phyloP scores from a whole-genome alignment of 2,888 invertebrate genomes.

The Sinelater perroti region DNA sequence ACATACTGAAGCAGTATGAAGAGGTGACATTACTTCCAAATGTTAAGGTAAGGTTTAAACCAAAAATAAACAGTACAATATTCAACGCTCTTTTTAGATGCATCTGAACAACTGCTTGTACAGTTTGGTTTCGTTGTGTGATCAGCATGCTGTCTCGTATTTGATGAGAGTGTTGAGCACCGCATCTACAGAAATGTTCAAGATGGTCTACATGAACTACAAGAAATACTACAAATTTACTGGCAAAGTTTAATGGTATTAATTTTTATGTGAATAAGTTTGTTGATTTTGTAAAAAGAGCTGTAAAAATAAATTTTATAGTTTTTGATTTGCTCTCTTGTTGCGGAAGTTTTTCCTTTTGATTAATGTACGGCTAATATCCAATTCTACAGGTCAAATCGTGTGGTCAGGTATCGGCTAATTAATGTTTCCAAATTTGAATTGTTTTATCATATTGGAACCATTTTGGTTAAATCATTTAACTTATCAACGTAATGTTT shows the following conservation, averaged over 20 bases:
- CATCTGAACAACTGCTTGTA: constrained; percentile 62
- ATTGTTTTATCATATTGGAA: no score
- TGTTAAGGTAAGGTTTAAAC: constrained; percentile 58
- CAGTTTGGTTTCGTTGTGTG: constrained; percentile 60
- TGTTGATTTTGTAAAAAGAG: no score
- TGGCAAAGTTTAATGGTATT: constrained; percentile 62
- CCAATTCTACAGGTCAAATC: no score
- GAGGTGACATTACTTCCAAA: constrained; percentile 58
- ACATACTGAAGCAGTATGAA: constrained; percentile 62
- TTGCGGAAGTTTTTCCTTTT: no score
- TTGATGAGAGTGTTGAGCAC: constrained; percentile 59
- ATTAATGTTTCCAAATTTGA: no score
- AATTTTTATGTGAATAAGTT: no score
- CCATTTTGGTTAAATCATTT: no score
- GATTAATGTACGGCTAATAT: no score
- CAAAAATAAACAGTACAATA: constrained; percentile 20
- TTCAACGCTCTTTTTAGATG: constrained; percentile 53
- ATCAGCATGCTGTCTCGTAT: constrained; percentile 60
- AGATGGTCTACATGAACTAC: constrained; percentile 59
- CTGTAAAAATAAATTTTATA: no score
- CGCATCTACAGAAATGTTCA: constrained; percentile 63
- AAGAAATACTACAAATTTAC: constrained; percentile 63
- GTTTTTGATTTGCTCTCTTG: no score
- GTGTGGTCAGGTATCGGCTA: no score
- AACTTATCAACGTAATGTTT: no score